Evolutionary conservation across 2,797 vertebrate species (phyloP), one percentile per base, ranked within the genome.

Genomic region (Pygocentrus nattereri): DNA sequence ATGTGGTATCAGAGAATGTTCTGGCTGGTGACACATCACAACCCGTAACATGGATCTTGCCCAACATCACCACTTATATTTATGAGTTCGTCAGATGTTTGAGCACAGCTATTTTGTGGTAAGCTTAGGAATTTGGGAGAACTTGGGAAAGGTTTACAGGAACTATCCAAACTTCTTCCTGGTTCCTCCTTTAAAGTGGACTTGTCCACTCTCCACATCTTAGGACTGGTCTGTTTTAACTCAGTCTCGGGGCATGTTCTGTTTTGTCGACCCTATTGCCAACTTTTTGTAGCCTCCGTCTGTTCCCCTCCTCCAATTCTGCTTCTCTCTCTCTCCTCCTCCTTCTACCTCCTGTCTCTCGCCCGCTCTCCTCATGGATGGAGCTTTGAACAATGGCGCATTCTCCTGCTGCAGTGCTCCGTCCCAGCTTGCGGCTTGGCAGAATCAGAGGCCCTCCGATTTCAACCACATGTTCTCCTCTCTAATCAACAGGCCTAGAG

Each of bases 401-500:
- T 86, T 86, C 85, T 86, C 82, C 71, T 65, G 75, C 78, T 34
- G 71, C 47, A 75, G 65, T 56, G 52, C 85, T 79, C 76, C 67
- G 25, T 81, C 72, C 4, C 67, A 75, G 74, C 52, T 61, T 84
- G 82, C 38, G 82, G 82, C 79, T 82, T 82, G 82, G 82, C 82
- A 86, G 76, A 52, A 78, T 25, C 30, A 1, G 61, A 52, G 50
- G 65, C 78, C 62, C 81, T 77, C 52, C 74, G 61, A 78, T 83
- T 83, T 80, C 84, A 80, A 83, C 84, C 78, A 83, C 81, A 85
- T 80, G 78, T 76, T 71, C 78, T 56, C 30, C 82, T 69, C 61
- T 78, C 74, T 58, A 69, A 80, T 74, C 64, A 65, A 64, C 82
- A 12, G 41, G 41, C 41, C 50, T 5, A 15, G 23, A 27, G 44